phyloP scores from a whole-genome alignment of 2,888 invertebrate genomes.

The Morinoia aosen region DNA sequence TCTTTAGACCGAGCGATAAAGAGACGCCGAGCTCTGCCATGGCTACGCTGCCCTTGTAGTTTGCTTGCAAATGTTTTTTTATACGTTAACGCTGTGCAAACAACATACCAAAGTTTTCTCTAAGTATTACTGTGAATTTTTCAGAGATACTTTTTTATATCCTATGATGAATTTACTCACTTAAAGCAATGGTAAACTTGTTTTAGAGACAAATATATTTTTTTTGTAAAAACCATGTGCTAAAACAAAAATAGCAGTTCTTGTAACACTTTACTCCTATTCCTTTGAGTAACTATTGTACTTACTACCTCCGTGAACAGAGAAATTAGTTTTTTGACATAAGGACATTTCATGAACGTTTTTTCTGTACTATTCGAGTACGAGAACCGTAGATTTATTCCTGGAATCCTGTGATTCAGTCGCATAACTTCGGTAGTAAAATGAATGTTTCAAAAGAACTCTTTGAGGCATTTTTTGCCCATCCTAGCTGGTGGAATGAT shows the following conservation, averaged over 20 bases:
- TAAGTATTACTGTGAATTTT: not conserved
- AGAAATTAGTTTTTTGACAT: not conserved
- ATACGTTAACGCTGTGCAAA: not conserved
- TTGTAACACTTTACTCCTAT: not conserved
- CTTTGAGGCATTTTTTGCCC: too few species aligned
- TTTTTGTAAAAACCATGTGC: not conserved
- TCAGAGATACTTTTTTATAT: not conserved
- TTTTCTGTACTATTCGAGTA: not conserved
- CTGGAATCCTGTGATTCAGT: not conserved
- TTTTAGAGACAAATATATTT: not conserved
- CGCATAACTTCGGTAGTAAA: too few species aligned
- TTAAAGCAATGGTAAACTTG: not conserved
- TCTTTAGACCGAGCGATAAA: constrained; percentile 1
- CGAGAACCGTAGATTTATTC: not conserved
- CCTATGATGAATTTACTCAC: not conserved
- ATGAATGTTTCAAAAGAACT: too few species aligned
- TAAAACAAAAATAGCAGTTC: not conserved
- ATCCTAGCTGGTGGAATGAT: not conserved
- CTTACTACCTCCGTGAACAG: not conserved
- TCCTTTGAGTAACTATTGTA: not conserved
- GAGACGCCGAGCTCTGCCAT: not conserved
- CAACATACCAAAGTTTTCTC: not conserved
- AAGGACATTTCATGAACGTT: not conserved
- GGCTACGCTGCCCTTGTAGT: not conserved
- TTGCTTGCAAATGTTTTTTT: not conserved